These are phyloP conservation scores for Xenops minutus DNA, from an alignment of 2,797 vertebrate genomes.

Conservation along the genomic window DNA sequence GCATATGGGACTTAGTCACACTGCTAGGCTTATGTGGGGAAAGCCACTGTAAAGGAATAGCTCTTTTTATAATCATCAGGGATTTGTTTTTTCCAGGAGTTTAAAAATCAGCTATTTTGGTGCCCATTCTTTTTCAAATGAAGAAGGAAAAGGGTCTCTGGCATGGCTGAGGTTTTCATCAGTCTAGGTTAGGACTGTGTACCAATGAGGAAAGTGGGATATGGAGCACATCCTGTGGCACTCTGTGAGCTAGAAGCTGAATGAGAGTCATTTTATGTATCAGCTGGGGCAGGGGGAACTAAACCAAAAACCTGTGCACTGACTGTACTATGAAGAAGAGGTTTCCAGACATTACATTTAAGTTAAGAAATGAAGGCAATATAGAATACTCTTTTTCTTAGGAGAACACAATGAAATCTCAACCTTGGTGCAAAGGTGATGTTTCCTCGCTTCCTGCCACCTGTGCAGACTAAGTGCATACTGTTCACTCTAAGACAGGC, in stretches of 20 bases:
- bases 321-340: background rate
- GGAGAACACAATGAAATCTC: background rate
- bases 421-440: background rate
- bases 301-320: background rate
- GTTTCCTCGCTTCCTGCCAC: background rate
- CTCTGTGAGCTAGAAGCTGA: background rate
- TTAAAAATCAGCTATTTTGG: background rate
- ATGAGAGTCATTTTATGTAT: background rate
- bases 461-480: background rate
- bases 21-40: background rate
- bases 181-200: background rate
- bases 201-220: background rate
- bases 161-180: background rate
- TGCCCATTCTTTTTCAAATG: background rate
- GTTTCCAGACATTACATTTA: background rate
- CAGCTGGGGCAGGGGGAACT: background rate
- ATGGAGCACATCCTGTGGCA: background rate
- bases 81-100: background rate
- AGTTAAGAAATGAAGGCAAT: background rate
- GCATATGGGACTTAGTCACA: background rate
- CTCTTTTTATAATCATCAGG: background rate
- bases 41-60: background rate
- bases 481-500: background rate
- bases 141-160: background rate
- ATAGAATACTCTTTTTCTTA: background rate